A percentile compares a stretch with the other conserved stretches of the same genome.
phyloP scores from a whole-genome alignment of 2,113 vertebrate species.

The Diphyllodes magnificus region DNA sequence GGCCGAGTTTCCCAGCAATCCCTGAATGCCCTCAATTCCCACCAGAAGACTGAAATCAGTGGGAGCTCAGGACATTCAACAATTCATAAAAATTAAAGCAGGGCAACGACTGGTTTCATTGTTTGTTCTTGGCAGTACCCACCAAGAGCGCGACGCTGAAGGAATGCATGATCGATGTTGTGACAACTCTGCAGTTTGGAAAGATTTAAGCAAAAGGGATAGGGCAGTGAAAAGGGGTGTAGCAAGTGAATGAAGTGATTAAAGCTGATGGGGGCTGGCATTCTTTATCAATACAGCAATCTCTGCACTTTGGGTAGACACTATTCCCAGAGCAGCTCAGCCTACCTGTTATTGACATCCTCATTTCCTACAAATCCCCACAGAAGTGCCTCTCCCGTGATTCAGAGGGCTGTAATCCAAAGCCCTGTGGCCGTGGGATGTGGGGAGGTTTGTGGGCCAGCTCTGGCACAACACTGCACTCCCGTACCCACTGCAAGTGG shows the following conservation, averaged over 20 bases:
- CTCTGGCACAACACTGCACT: background rate
- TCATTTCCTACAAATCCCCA: background rate
- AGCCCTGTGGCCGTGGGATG: background rate
- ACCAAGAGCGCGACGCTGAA: background rate
- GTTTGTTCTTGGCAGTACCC: slow-evolving; percentile 11
- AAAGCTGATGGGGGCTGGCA: background rate
- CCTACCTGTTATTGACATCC: background rate
- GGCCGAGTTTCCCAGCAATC: background rate
- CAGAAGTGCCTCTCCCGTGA: background rate
- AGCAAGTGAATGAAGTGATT: background rate
- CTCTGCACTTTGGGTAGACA: background rate
- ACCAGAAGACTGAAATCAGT: slow-evolving; percentile 26
- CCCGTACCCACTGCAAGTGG: fast-evolving
- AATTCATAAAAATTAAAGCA: slow-evolving; percentile 49
- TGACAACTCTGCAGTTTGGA: background rate
- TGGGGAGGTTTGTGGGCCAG: background rate
- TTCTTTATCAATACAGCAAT: background rate
- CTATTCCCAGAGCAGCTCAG: background rate
- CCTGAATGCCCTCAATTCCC: slow-evolving; percentile 45
- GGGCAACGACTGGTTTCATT: background rate
- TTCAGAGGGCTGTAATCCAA: background rate
- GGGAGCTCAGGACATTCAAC: slow-evolving; percentile 43
- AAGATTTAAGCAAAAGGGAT: background rate
- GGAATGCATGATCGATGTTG: background rate
- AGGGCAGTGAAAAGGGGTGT: background rate